phyloP scores from a whole-genome alignment of 2,113 vertebrate species.

The Cisticola juncidis region DNA sequence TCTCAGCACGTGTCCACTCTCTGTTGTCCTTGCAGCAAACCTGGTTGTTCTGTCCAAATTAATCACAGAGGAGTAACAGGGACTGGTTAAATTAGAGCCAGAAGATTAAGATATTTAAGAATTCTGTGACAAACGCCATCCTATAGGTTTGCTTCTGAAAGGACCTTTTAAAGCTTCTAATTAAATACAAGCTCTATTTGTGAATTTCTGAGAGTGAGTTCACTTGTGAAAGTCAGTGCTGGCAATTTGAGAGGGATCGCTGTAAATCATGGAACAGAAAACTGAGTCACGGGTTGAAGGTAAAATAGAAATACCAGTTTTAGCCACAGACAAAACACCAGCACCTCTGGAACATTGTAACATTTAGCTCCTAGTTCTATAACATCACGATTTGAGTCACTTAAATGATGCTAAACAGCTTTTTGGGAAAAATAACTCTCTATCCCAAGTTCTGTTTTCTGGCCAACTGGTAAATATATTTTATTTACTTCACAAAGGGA shows the following conservation, averaged over 20 bases:
- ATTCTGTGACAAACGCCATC: background rate
- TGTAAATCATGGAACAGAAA: background rate
- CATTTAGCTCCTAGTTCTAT: background rate
- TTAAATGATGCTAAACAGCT: background rate
- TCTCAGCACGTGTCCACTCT: background rate
- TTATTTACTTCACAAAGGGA: background rate
- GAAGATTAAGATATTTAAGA: background rate
- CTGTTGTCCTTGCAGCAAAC: background rate
- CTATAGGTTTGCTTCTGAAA: background rate
- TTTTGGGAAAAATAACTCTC: background rate
- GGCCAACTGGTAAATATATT: background rate
- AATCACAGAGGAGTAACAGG: background rate
- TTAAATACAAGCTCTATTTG: background rate
- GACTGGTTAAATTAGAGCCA: background rate
- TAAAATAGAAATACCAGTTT: background rate
- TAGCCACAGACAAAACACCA: background rate
- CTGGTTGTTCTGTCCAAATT: background rate
- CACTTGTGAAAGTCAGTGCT: background rate
- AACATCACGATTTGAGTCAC: background rate
- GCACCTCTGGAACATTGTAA: background rate
- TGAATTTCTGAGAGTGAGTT: background rate
- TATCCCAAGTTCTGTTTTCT: background rate
- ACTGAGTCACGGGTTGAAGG: background rate
- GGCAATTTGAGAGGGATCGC: background rate
- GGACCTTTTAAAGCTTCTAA: background rate